Conservation (phyloP, 2,888 invertebrate genomes). For the Glaucopsyche alexis region DNA sequence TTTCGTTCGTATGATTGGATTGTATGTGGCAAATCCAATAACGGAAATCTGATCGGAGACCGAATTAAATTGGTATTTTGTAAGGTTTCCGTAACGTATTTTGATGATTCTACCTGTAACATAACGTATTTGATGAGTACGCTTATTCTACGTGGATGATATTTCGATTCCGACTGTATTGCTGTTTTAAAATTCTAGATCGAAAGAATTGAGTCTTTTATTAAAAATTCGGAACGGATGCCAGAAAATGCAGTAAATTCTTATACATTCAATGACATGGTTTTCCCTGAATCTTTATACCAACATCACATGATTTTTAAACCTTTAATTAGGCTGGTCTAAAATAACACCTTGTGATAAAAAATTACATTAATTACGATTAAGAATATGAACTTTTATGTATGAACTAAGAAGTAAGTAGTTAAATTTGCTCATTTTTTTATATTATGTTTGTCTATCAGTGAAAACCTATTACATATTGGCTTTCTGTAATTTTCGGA, state of each 20-base stretch:
- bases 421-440: no score
- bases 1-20: slow-evolving; percentile 35
- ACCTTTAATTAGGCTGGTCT: neutral
- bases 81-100: slow-evolving; percentile 27
- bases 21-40: slow-evolving; percentile 41
- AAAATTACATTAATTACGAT: no score
- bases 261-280: neutral
- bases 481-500: no score
- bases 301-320: neutral
- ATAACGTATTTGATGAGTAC: neutral
- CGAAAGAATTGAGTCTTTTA: slow-evolving; percentile 4
- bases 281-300: neutral
- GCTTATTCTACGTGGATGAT: neutral
- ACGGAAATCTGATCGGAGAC: slow-evolving; percentile 31
- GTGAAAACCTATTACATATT: no score
- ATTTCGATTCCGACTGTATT: neutral
- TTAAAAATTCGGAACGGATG: neutral
- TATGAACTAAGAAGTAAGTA: no score
- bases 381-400: no score
- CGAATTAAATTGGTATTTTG: slow-evolving; percentile 31
- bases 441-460: no score
- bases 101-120: slow-evolving; percentile 14
- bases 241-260: neutral
- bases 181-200: neutral
- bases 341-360: no score